A percentile compares a stretch with the other conserved stretches of the same genome.
Evolutionary conservation across 2,797 vertebrate species (phyloP).

Genomic region (Halcyon smyrnensis): DNA sequence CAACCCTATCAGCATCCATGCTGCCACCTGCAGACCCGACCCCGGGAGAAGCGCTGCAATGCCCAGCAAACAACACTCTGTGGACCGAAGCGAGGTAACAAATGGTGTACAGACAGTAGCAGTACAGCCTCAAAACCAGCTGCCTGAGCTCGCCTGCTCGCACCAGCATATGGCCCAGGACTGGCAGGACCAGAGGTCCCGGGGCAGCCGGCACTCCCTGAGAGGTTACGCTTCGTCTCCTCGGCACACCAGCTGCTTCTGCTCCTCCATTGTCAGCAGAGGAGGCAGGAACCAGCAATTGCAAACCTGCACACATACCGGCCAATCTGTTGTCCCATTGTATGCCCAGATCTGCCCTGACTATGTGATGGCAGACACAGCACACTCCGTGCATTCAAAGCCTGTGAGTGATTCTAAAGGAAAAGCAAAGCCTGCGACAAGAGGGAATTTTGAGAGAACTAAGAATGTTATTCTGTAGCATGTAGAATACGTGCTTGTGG

Average conservation of each 20-base stretch:
- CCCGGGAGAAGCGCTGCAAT: not conserved
- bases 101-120: not conserved
- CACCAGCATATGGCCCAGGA: not conserved
- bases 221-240: not conserved
- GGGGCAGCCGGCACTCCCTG: not conserved
- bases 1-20: not conserved
- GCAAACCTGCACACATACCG: not conserved
- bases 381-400: not conserved
- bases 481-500: not conserved
- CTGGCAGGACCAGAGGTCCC: not conserved
- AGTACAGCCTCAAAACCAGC: not conserved
- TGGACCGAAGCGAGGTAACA: not conserved
- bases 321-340: not conserved
- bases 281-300: not conserved
- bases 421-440: not conserved
- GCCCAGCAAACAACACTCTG: not conserved
- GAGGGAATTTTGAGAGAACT: not conserved
- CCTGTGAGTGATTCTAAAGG: not conserved
- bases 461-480: not conserved
- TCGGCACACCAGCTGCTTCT: not conserved
- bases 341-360: not conserved
- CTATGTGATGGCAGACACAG: not conserved
- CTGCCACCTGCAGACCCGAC: not conserved
- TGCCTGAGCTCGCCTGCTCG: not conserved
- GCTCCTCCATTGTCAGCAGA: not conserved